phyloP scores from a whole-genome alignment of 2,888 invertebrate genomes.

The Scaptomyza flava region DNA sequence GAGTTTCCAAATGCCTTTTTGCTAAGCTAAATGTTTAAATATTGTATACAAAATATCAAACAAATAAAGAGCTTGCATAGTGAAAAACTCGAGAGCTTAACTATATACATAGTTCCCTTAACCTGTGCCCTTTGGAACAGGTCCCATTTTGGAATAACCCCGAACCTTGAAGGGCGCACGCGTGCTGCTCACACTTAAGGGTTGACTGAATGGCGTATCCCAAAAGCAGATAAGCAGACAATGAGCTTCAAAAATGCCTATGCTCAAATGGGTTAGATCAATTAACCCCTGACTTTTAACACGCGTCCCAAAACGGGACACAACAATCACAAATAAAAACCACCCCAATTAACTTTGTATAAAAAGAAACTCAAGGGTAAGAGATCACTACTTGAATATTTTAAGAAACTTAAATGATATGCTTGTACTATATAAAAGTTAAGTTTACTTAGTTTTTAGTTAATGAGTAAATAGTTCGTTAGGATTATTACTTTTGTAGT shows the following conservation, averaged over 20 bases:
- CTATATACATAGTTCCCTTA: background rate
- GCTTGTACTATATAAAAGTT: background rate
- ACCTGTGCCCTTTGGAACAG: slow-evolving; percentile 18
- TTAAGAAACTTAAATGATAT: background rate
- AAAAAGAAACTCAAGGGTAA: background rate
- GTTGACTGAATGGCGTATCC: slow-evolving; percentile 53
- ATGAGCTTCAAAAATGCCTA: slow-evolving; percentile 13
- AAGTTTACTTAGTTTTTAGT: background rate
- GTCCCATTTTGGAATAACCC: slow-evolving; percentile 65
- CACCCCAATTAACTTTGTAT: slow-evolving; percentile 40
- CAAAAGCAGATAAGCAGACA: slow-evolving; percentile 44
- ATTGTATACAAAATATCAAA: slow-evolving; percentile 13
- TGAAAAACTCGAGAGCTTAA: slow-evolving; percentile 13
- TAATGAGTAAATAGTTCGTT: background rate
- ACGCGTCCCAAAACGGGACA: slow-evolving; percentile 48
- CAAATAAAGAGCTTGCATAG: slow-evolving; percentile 13
- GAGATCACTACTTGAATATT: background rate
- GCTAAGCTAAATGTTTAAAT: slow-evolving; percentile 46
- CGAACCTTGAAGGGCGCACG: slow-evolving; percentile 50
- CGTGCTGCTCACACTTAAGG: slow-evolving; percentile 69
- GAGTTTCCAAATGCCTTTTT: slow-evolving; percentile 18
- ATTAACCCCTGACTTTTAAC: slow-evolving; percentile 69
- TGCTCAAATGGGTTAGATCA: slow-evolving; percentile 49
- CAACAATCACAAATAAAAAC: slow-evolving; percentile 12
- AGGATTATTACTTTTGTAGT: background rate